Conservation (phyloP, 2,797 vertebrate genomes). For the Crossoptilon crossoptilon region DNA sequence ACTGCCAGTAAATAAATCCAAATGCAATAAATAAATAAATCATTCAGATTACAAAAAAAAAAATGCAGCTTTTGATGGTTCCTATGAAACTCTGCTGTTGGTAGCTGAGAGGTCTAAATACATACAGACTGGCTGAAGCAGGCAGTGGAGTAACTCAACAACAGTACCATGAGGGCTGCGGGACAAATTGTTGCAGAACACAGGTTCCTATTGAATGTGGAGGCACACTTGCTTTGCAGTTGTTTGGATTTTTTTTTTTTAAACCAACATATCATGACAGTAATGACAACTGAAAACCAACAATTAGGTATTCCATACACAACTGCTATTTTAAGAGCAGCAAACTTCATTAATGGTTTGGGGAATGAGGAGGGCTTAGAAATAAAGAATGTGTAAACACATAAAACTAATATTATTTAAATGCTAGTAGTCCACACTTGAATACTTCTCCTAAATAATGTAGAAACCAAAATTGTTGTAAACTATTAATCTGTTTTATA, state of each 20-base stretch:
- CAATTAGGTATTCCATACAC: conserved; percentile 15
- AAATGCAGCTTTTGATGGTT: background rate
- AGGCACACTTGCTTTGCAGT: background rate
- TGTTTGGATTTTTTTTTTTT: background rate
- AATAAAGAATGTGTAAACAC: background rate
- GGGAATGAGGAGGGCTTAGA: background rate
- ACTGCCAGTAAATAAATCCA: background rate
- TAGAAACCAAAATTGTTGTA: background rate
- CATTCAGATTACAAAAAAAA: background rate
- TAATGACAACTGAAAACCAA: conserved; percentile 4
- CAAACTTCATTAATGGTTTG: conserved; percentile 11
- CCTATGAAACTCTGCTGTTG: background rate
- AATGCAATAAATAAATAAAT: conserved; percentile 22
- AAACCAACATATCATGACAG: background rate
- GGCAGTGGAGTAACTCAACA: background rate
- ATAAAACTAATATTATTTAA: conserved; percentile 9
- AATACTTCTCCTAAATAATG: background rate
- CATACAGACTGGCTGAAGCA: fast-evolving
- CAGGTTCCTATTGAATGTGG: conserved; percentile 7
- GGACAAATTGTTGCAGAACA: background rate
- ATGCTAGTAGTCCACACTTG: background rate
- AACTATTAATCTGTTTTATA: background rate
- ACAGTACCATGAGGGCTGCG: background rate
- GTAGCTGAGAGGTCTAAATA: background rate
- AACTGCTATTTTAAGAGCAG: conserved; percentile 45